Conservation (phyloP, 2,113 vertebrate species). For the Pedionomus torquatus region DNA sequence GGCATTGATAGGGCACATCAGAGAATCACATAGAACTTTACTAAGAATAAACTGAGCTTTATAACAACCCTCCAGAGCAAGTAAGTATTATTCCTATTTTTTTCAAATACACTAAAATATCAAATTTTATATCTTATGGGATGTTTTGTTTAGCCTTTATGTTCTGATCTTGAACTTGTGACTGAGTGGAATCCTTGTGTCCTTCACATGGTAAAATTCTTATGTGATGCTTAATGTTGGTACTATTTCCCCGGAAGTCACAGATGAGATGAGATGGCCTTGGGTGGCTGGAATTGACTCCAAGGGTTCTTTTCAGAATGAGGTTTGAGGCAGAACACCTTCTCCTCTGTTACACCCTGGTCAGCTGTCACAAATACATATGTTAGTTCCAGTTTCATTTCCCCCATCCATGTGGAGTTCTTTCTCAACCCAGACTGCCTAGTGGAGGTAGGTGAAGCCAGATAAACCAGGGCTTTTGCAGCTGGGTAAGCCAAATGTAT, state of each 20-base stretch:
- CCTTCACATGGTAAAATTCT: neutral
- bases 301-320: neutral
- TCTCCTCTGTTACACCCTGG: neutral
- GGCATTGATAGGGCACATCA: neutral
- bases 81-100: neutral
- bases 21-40: neutral
- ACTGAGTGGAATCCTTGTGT: neutral
- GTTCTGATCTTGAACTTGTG: neutral
- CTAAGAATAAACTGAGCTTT: neutral
- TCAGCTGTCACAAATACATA: neutral
- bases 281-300: neutral
- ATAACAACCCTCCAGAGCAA: neutral
- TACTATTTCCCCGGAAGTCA: neutral
- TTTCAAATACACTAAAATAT: too few species aligned
- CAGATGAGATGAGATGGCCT: accelerated
- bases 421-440: neutral
- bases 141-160: neutral
- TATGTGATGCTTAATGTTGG: neutral
- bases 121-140: too few species aligned
- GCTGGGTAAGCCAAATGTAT: neutral
- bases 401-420: accelerated
- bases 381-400: neutral
- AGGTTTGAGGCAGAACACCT: neutral
- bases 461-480: neutral
- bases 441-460: neutral